Evolutionary conservation across 2,888 invertebrate genomes (phyloP).

Genomic region (Homarus gammarus): DNA sequence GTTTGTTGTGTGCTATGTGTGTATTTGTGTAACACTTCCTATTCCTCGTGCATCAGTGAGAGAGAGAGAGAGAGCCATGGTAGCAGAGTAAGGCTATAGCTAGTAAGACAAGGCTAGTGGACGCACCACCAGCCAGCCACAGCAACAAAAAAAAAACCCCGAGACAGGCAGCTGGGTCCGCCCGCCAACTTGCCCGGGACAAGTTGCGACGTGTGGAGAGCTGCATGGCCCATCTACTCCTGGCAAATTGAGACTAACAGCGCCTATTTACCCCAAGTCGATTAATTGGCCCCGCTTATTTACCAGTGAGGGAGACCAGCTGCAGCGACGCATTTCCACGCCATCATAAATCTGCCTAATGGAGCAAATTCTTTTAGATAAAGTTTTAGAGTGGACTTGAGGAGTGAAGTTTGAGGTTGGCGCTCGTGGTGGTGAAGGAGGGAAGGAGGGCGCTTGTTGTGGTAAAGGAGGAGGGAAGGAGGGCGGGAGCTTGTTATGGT

Average conservation of each 20-base stretch:
- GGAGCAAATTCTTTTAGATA: slow-evolving; percentile 64
- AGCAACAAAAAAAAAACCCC: neutral
- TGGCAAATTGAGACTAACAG: slow-evolving; percentile 55
- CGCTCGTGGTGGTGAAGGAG: neutral
- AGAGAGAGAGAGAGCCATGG: neutral
- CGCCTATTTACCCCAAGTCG: slow-evolving; percentile 42
- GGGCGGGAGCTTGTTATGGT: neutral
- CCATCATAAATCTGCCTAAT: slow-evolving; percentile 65
- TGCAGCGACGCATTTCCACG: slow-evolving; percentile 47
- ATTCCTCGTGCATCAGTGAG: too few species aligned
- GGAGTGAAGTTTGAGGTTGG: slow-evolving; percentile 18
- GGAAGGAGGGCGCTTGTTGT: neutral
- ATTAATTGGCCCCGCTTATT: slow-evolving; percentile 64
- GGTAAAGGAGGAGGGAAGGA: neutral
- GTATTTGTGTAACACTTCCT: too few species aligned
- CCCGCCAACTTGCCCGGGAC: neutral
- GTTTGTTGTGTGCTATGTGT: too few species aligned
- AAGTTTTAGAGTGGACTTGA: slow-evolving; percentile 38
- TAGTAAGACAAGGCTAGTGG: neutral
- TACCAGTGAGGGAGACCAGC: slow-evolving; percentile 46
- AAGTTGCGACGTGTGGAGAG: neutral
- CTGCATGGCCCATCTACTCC: slow-evolving; percentile 24
- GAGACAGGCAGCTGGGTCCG: too few species aligned
- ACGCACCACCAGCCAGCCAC: too few species aligned
- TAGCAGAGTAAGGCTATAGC: neutral